phyloP scores from a whole-genome alignment of 2,797 vertebrate genomes.

The Pseudocheirus occidentalis region DNA sequence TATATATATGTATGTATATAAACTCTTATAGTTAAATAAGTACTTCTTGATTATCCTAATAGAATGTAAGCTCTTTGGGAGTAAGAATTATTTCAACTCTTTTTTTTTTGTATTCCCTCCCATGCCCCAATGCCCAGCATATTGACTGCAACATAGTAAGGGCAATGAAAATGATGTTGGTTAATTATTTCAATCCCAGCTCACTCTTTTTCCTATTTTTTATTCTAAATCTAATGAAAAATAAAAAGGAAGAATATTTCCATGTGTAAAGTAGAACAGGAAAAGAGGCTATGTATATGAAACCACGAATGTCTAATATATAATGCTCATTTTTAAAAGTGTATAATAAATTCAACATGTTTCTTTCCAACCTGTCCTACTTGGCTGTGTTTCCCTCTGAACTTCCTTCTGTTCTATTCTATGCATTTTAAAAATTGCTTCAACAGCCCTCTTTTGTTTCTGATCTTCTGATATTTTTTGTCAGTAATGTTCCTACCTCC shows the following conservation, averaged over 20 bases:
- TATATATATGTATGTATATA: no score
- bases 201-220: neutral
- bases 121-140: neutral
- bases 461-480: neutral
- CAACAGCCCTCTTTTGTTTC: neutral
- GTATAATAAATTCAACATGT: no score
- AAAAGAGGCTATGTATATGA: no score
- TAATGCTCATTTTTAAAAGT: no score
- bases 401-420: no score
- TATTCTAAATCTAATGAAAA: neutral
- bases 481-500: neutral
- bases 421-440: neutral
- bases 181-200: neutral
- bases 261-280: neutral
- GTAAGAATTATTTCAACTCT: neutral
- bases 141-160: neutral
- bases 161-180: neutral
- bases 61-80: neutral
- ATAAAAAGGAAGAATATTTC: neutral
- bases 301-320: no score
- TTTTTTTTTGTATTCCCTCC: neutral
- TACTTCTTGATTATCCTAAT: neutral
- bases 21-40: neutral
- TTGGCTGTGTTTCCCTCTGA: no score
- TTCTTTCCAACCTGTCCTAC: no score